phyloP scores from a whole-genome alignment of 2,888 invertebrate species.

The Temnothorax ravouxi region DNA sequence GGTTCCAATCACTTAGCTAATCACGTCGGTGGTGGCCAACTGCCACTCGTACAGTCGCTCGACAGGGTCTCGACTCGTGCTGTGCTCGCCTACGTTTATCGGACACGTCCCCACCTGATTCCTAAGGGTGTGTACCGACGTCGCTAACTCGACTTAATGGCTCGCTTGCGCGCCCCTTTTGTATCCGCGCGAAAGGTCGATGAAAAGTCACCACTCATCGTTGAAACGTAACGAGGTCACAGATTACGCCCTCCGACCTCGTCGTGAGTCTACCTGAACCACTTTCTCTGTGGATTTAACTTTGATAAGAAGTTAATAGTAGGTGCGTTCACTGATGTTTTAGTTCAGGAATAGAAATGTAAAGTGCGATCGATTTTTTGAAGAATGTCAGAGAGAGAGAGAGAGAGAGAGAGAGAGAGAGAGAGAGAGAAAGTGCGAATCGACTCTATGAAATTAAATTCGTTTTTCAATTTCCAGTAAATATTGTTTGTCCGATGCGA shows the following conservation, averaged over 20 bases:
- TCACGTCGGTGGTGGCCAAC: slow-evolving; percentile 79
- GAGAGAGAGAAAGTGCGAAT: no score
- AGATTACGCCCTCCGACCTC: slow-evolving; percentile 48
- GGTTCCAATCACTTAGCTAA: slow-evolving; percentile 83
- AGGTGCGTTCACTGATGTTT: slow-evolving; percentile 25
- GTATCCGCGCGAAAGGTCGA: slow-evolving; percentile 48
- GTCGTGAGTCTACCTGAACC: slow-evolving; percentile 20
- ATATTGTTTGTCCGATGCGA: slow-evolving; percentile 60
- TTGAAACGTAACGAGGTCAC: slow-evolving; percentile 53
- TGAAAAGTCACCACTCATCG: slow-evolving; percentile 54
- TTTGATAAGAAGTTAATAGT: slow-evolving; percentile 12
- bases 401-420: no score
- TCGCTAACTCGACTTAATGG: slow-evolving; percentile 73
- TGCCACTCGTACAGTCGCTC: slow-evolving; percentile 67
- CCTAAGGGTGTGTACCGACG: slow-evolving; percentile 72
- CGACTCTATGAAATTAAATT: slow-evolving; percentile 47
- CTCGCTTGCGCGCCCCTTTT: slow-evolving; percentile 55
- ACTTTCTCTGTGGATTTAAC: slow-evolving; percentile 19
- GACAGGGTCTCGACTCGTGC: slow-evolving; percentile 56
- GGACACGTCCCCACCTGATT: slow-evolving; percentile 71
- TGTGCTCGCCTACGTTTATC: slow-evolving; percentile 71
- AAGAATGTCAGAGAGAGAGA: not conserved
- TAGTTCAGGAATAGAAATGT: slow-evolving; percentile 11
- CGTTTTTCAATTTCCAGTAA: slow-evolving; percentile 67
- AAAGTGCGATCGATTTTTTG: slow-evolving; percentile 22